phyloP scores from a whole-genome alignment of 2,888 invertebrate genomes.

The Eristalis arbustorum region DNA sequence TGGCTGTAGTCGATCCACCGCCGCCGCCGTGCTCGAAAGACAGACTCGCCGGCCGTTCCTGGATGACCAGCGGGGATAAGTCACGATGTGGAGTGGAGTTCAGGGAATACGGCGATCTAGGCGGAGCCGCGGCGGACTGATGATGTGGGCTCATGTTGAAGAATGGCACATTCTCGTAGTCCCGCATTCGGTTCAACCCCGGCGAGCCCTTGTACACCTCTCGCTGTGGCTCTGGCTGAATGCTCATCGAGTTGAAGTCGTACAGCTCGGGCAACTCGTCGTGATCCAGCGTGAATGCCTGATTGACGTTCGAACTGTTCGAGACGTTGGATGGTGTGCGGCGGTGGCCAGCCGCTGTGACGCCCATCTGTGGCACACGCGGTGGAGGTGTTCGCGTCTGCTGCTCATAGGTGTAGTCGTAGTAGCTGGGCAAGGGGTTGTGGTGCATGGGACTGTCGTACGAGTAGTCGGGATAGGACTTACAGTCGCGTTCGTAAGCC shows the following conservation, averaged over 20 bases:
- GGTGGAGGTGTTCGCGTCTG: slow-evolving; percentile 77
- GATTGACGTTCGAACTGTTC: slow-evolving; percentile 83
- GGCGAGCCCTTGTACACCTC: slow-evolving; percentile 58
- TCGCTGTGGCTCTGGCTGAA: slow-evolving; percentile 47
- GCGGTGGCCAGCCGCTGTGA: slow-evolving; percentile 82
- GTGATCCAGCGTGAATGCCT: slow-evolving; percentile 84
- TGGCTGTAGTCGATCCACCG: slow-evolving; percentile 63
- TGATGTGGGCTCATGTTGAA: slow-evolving; percentile 56
- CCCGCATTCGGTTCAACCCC: slow-evolving; percentile 74
- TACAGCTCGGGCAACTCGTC: slow-evolving; percentile 80
- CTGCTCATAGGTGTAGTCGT: slow-evolving; percentile 77
- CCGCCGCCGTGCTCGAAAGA: slow-evolving; percentile 82
- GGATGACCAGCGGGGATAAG: slow-evolving; percentile 71
- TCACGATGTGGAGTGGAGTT: slow-evolving; percentile 68
- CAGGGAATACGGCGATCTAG: slow-evolving; percentile 67
- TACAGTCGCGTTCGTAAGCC: slow-evolving; percentile 79
- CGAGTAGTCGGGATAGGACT: slow-evolving; percentile 80
- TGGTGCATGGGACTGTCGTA: slow-evolving; percentile 75
- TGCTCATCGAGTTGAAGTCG: slow-evolving; percentile 76
- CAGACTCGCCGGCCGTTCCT: slow-evolving; percentile 78
- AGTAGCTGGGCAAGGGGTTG: slow-evolving; percentile 77
- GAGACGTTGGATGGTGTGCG: slow-evolving; percentile 90
- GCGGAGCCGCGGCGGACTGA: slow-evolving; percentile 59
- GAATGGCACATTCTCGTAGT: slow-evolving; percentile 75
- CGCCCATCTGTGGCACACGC: slow-evolving; percentile 80